These are phyloP conservation scores for Hypena proboscidalis DNA, from an alignment of 2,888 invertebrate species.

Conservation along the genomic window DNA sequence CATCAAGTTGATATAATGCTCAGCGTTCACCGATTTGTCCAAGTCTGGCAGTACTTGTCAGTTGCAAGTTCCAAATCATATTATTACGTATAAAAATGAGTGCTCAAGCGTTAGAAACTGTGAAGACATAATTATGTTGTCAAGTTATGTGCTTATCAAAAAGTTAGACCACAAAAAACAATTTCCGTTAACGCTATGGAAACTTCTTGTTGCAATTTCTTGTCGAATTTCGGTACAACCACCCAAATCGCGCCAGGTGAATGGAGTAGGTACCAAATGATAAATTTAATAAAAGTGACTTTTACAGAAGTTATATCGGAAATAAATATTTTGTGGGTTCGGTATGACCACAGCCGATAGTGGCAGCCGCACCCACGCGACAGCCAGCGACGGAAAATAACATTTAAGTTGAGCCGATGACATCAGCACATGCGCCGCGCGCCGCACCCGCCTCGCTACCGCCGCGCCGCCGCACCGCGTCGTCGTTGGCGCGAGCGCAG, in stretches of 20 bases:
- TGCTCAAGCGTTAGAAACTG: no score
- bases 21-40: no score
- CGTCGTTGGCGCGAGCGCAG: constrained; percentile 53
- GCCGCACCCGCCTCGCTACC: constrained; percentile 78
- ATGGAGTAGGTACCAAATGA: constrained; percentile 18
- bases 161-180: no score
- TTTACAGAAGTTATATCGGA: constrained; percentile 33
- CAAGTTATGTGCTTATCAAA: no score
- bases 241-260: constrained; percentile 8
- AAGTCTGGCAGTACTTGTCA: no score
- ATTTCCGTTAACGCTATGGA: neutral
- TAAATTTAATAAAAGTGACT: constrained; percentile 27
- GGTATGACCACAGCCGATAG: constrained; percentile 63
- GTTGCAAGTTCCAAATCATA: no score
- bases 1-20: no score
- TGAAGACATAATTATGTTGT: no score
- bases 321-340: constrained; percentile 44
- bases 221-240: constrained; percentile 1
- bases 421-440: constrained; percentile 69
- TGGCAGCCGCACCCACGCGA: constrained; percentile 74
- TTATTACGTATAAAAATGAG: no score
- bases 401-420: constrained; percentile 80
- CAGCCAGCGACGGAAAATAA: constrained; percentile 75
- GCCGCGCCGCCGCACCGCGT: constrained; percentile 23
- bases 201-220: neutral